phyloP scores from a whole-genome alignment of 2,888 invertebrate species.

The Holacanthella duospinosa region DNA sequence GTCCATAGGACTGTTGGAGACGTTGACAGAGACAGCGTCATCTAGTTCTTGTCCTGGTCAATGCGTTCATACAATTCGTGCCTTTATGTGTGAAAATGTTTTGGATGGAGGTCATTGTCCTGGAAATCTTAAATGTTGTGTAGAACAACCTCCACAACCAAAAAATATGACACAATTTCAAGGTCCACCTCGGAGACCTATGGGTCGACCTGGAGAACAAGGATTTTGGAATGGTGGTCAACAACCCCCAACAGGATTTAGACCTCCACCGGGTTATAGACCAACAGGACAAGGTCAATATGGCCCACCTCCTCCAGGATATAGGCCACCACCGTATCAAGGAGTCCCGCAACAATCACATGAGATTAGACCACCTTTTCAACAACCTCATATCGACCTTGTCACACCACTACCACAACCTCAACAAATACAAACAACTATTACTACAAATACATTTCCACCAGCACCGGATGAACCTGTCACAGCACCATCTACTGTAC shows the following conservation, averaged over 20 bases:
- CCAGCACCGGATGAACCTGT: neutral
- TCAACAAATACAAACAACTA: neutral
- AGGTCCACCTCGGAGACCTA: neutral
- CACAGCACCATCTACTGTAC: neutral
- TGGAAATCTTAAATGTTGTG: constrained; percentile 22
- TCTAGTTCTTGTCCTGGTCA: constrained; percentile 45
- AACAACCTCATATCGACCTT: neutral
- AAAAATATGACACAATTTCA: neutral
- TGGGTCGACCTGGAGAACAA: constrained; percentile 5
- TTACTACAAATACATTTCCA: neutral
- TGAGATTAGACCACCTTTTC: neutral
- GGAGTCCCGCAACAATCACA: neutral
- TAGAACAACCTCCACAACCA: constrained; percentile 17
- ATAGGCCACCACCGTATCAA: constrained; percentile 2
- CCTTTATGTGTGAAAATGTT: constrained; percentile 25
- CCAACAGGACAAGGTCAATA: neutral
- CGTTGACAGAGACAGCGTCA: constrained; percentile 71
- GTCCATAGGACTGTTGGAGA: constrained; percentile 74
- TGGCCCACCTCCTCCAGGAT: constrained; percentile 8
- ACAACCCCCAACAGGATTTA: constrained; percentile 11
- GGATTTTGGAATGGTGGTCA: neutral
- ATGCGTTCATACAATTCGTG: constrained; percentile 21
- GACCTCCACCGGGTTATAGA: neutral
- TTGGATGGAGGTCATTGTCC: constrained; percentile 19
- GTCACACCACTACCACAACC: neutral